These are phyloP conservation scores for Hyalella azteca DNA, from an alignment of 2,888 invertebrate genomes.

Conservation along the genomic window DNA sequence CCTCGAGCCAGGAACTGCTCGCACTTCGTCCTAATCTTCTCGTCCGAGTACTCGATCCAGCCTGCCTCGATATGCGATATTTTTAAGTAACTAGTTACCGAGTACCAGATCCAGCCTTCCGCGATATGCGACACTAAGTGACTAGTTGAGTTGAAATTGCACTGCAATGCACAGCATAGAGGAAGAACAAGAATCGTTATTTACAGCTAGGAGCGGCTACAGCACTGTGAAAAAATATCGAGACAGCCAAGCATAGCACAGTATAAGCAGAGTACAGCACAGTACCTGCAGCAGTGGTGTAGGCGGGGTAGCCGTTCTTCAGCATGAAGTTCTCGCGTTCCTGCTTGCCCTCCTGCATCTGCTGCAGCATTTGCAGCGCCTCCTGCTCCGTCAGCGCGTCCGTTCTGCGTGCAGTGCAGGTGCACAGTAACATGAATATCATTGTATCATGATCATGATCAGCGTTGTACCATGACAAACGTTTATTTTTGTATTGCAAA, in stretches of 20 bases:
- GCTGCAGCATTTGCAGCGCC: slow-evolving; percentile 74
- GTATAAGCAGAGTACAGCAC: background rate
- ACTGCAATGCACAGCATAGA: background rate
- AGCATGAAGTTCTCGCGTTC: slow-evolving; percentile 70
- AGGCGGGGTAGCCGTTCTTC: slow-evolving; percentile 79
- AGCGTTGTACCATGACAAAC: too few species aligned
- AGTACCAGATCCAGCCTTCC: slow-evolving; percentile 85
- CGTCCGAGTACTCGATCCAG: slow-evolving; percentile 86
- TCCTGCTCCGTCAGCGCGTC: slow-evolving; percentile 84
- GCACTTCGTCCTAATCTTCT: slow-evolving; percentile 74
- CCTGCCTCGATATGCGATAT: slow-evolving; percentile 67
- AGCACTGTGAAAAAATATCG: background rate
- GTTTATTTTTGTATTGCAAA: too few species aligned
- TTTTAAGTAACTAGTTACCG: too few species aligned
- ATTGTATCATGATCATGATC: too few species aligned
- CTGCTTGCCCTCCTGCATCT: slow-evolving; percentile 68
- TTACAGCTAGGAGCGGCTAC: too few species aligned
- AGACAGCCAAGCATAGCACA: background rate
- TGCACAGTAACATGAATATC: too few species aligned
- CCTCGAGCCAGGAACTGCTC: slow-evolving; percentile 76
- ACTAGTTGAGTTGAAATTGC: background rate
- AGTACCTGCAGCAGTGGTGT: slow-evolving; percentile 82
- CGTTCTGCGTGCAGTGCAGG: slow-evolving; percentile 68
- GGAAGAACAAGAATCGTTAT: background rate
- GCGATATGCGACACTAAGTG: slow-evolving; percentile 57